Evolutionary conservation across 2,888 invertebrate genomes (phyloP).

Genomic region (Polyploca ridens): DNA sequence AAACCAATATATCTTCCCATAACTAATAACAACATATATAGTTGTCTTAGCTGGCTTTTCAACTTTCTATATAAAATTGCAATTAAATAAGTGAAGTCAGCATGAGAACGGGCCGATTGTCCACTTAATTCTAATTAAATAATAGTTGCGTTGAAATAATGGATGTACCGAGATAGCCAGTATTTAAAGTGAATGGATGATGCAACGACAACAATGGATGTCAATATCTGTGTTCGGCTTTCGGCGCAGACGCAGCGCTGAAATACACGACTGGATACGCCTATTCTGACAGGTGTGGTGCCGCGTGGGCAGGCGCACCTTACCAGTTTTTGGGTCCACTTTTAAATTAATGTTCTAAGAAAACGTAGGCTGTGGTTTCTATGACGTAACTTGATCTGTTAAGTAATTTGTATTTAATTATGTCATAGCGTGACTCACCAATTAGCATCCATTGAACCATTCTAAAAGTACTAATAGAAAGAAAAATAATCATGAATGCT

Average conservation of each 20-base stretch:
- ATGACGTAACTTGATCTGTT: not conserved
- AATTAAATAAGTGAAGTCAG: constrained; percentile 38
- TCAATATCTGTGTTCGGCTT: constrained; percentile 25
- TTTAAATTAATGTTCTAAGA: not conserved
- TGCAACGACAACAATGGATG: constrained; percentile 53
- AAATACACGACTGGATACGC: constrained; percentile 20
- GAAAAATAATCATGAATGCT: not conserved
- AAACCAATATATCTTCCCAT: constrained; percentile 1
- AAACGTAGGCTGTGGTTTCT: not conserved
- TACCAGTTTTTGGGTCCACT: not conserved
- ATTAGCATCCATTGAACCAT: not conserved
- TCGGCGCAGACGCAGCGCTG: constrained; percentile 23
- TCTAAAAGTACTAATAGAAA: not conserved
- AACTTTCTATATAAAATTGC: constrained; percentile 44
- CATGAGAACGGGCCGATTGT: constrained; percentile 40
- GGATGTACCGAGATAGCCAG: constrained; percentile 44
- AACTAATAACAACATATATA: constrained; percentile 27
- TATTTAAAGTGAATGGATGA: constrained; percentile 58
- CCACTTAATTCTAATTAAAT: constrained; percentile 55
- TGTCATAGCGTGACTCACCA: not conserved
- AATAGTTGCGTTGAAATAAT: constrained; percentile 52
- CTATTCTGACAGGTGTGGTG: constrained; percentile 28
- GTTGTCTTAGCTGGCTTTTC: constrained; percentile 34
- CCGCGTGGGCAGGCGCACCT: not conserved
- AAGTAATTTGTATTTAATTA: not conserved